Evolutionary conservation across 92 coral and sea anemone genomes (phyloP).

Genomic region (Paragorgia papillata): DNA sequence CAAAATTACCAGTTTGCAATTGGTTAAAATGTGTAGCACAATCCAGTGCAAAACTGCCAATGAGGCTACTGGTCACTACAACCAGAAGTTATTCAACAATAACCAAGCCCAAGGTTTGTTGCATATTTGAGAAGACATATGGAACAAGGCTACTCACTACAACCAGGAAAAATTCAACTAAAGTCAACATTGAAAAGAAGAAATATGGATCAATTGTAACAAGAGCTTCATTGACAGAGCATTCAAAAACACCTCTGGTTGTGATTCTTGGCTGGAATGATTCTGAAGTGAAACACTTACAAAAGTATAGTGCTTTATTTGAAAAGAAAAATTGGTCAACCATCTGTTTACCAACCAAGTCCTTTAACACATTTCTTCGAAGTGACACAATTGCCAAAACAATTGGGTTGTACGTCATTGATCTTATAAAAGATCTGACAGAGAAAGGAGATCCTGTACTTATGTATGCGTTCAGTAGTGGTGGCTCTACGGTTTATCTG

Average conservation of each 20-base stretch:
- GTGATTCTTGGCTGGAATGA: constrained; percentile 93
- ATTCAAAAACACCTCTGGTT: constrained; percentile 64
- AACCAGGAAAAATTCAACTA: neutral
- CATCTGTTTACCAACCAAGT: constrained; percentile 72
- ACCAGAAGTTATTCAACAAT: neutral
- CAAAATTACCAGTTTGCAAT: no score
- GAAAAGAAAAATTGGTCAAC: constrained; percentile 75
- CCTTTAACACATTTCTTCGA: constrained; percentile 76
- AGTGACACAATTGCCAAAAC: constrained; percentile 63
- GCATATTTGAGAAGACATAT: no score
- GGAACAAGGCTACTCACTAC: no score
- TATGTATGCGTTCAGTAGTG: constrained; percentile 75
- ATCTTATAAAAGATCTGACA: constrained; percentile 56
- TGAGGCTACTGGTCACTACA: no score
- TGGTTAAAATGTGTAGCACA: neutral
- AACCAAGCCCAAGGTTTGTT: no score
- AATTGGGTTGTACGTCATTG: constrained; percentile 61
- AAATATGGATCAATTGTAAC: constrained; percentile 69
- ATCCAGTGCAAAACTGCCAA: neutral
- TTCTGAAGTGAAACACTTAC: constrained; percentile 72
- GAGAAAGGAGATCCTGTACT: constrained; percentile 61
- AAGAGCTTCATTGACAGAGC: constrained; percentile 5
- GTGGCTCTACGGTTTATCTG: constrained; percentile 73
- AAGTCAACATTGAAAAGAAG: neutral
- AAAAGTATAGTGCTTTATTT: constrained; percentile 80